Conservation (phyloP, 1,140 invertebrate species). For the Temnothorax nylanderi region DNA sequence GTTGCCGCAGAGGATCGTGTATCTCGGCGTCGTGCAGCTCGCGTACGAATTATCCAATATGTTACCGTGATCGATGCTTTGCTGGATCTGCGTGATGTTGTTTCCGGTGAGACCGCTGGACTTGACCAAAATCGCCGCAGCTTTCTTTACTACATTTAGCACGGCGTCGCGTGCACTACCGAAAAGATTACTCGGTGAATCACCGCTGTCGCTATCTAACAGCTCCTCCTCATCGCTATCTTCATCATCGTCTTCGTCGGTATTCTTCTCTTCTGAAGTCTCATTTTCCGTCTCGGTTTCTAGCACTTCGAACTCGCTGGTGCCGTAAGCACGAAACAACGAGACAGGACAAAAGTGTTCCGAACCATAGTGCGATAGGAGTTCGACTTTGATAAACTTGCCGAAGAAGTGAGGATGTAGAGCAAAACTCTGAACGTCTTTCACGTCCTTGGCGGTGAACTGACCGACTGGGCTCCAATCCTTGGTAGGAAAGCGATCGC, state of each 20-base stretch:
- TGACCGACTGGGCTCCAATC: conserved; percentile 96
- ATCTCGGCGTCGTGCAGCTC: conserved; percentile 88
- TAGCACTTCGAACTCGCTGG: conserved; percentile 95
- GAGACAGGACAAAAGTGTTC: conserved; percentile 99
- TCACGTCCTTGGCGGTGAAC: conserved; percentile 94
- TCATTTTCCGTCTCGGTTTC: conserved; percentile 90
- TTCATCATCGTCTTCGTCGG: conserved; percentile 88
- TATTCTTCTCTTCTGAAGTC: conserved; percentile 82
- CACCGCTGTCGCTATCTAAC: conserved; percentile 83
- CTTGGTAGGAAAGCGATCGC: conserved; percentile 95
- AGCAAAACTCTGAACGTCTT: conserved; percentile 95
- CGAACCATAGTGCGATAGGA: conserved; percentile 96
- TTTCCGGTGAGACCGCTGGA: conserved; percentile 87
- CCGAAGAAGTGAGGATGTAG: conserved; percentile 93
- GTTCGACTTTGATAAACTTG: conserved; percentile 97
- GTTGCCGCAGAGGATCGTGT: conserved; percentile 90
- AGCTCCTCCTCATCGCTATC: conserved; percentile 86
- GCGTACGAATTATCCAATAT: conserved; percentile 73
- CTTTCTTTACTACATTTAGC: conserved; percentile 95
- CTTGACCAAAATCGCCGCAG: conserved; percentile 92
- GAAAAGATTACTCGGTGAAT: conserved; percentile 89
- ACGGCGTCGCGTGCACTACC: conserved; percentile 94
- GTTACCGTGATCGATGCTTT: conserved; percentile 69
- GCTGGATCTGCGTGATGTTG: conserved; percentile 85
- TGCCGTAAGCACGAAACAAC: conserved; percentile 95